Conservation (phyloP, 2,888 invertebrate species). For the Amiota mariae region DNA sequence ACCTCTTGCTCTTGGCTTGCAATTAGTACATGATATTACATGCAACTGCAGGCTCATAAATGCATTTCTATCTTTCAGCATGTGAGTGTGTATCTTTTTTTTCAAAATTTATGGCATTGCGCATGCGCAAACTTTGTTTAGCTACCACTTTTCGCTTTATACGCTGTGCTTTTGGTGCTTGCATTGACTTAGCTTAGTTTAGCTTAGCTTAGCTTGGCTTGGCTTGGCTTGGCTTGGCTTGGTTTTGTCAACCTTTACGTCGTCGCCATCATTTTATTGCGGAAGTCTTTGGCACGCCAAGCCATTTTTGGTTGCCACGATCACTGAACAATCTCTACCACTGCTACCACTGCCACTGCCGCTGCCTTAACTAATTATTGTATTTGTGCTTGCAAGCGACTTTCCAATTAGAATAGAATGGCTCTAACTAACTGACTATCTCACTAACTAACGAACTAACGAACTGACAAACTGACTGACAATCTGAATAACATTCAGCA, state of each 20-base stretch:
- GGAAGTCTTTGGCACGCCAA: constrained; percentile 55
- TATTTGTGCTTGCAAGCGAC: constrained; percentile 48
- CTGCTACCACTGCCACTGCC: background rate
- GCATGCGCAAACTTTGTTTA: constrained; percentile 50
- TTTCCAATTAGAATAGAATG: constrained; percentile 61
- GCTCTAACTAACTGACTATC: background rate
- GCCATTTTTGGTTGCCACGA: constrained; percentile 54
- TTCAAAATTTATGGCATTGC: constrained; percentile 51
- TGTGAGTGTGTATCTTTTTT: constrained; percentile 19
- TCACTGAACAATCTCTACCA: constrained; percentile 16
- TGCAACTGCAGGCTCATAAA: constrained; percentile 36
- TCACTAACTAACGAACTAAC: constrained; percentile 22
- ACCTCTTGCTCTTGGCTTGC: background rate
- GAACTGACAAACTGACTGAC: no score
- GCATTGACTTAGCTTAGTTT: no score
- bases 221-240: no score
- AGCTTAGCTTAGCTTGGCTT: no score
- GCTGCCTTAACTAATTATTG: constrained; percentile 29
- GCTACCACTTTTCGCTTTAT: constrained; percentile 35
- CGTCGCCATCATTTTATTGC: constrained; percentile 41
- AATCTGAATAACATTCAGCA: no score
- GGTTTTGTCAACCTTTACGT: constrained; percentile 53
- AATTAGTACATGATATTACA: background rate
- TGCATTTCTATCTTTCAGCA: constrained; percentile 32
- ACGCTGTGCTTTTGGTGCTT: constrained; percentile 36